These are phyloP conservation scores for Acipenser transmontanus DNA, from an alignment of 2,797 vertebrate genomes.

Conservation along the genomic window DNA sequence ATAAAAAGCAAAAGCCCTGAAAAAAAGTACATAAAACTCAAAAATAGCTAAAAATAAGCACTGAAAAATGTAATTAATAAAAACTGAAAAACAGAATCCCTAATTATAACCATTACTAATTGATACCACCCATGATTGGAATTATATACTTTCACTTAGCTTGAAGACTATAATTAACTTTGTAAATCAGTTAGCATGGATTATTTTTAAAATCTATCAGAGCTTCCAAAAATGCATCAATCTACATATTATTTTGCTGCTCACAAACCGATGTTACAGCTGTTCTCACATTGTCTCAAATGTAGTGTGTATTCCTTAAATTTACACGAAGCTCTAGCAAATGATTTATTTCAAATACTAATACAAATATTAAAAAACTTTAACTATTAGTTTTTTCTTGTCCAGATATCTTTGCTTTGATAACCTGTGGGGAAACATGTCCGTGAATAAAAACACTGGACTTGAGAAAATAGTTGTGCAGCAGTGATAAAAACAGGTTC, in stretches of 20 bases:
- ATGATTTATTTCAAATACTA: conserved; percentile 10
- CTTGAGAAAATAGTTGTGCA: conserved; percentile 28
- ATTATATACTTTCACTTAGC: no score
- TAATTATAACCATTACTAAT: no score
- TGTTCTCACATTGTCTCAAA: conserved; percentile 9
- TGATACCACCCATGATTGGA: no score
- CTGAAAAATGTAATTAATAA: no score
- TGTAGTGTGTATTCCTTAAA: conserved; percentile 13
- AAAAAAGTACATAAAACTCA: no score
- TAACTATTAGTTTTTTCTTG: conserved; percentile 7
- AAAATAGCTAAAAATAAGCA: no score
- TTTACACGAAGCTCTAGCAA: conserved; percentile 18
- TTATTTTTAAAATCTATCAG: no score
- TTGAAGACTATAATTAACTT: no score
- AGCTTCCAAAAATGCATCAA: background rate
- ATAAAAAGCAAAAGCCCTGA: no score
- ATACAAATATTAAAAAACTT: conserved; percentile 12
- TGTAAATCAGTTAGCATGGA: no score
- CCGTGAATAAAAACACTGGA: conserved; percentile 8
- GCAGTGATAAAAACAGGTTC: conserved; percentile 8
- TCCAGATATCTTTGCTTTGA: conserved; percentile 11
- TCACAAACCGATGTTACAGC: conserved; percentile 13
- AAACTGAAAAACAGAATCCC: no score
- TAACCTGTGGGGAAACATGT: conserved; percentile 11
- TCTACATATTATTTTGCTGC: background rate